phyloP scores from a whole-genome alignment of 2,797 vertebrate species.

The Pempheris klunzingeri region DNA sequence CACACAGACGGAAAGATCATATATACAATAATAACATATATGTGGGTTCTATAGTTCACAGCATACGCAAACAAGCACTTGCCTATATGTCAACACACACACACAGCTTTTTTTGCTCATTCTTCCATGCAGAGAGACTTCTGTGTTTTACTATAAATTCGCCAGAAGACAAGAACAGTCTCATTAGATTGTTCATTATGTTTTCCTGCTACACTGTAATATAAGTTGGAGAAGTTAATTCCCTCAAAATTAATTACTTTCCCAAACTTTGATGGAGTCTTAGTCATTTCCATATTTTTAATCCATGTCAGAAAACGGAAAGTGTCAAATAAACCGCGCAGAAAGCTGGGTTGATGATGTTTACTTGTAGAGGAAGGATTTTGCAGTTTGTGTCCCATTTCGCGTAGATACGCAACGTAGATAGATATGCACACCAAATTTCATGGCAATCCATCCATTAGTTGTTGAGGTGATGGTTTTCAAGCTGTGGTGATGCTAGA shows the following conservation, averaged over 20 bases:
- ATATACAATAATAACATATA: not conserved
- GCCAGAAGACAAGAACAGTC: conserved; percentile 56
- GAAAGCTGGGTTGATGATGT: conserved; percentile 6
- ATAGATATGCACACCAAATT: not conserved
- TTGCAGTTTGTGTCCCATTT: conserved; percentile 1
- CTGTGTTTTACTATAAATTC: conserved; percentile 42
- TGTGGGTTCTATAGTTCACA: not conserved
- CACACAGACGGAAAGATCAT: not conserved
- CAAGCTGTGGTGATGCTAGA: no score
- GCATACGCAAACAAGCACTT: conserved; percentile 8
- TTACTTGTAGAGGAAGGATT: not conserved
- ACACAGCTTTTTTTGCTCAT: conserved; percentile 10
- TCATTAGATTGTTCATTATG: conserved; percentile 66
- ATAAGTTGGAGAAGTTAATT: conserved; percentile 66
- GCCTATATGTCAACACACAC: not conserved
- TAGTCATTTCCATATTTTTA: conserved; percentile 65
- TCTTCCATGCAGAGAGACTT: conserved; percentile 6
- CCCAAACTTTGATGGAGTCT: conserved; percentile 56
- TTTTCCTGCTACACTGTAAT: conserved; percentile 52
- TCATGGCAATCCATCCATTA: not conserved
- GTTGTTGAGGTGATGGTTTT: no score
- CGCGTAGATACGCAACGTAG: no score
- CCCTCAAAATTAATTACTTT: conserved; percentile 72
- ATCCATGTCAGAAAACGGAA: conserved; percentile 43
- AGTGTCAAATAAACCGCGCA: conserved; percentile 26